phyloP scores from a whole-genome alignment of 2,888 invertebrate genomes.

The Ochlodes sylvanus region DNA sequence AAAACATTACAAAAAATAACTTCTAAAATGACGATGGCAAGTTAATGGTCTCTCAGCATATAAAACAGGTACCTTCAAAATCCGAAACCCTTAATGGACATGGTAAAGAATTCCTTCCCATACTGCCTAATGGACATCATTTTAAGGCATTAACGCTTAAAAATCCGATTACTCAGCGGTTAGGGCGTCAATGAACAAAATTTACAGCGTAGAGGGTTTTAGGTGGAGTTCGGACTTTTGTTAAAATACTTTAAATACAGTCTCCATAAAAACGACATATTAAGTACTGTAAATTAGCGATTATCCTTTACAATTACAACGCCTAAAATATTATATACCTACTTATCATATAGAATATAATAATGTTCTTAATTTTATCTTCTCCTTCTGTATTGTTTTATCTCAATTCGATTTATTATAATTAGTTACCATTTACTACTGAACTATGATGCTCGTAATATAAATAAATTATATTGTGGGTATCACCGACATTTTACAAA shows the following conservation, averaged over 20 bases:
- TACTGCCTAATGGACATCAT: constrained; percentile 67
- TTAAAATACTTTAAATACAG: neutral
- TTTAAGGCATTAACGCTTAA: constrained; percentile 71
- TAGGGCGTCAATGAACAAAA: constrained; percentile 24
- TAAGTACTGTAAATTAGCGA: neutral
- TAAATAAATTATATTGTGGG: too few relatives aligned
- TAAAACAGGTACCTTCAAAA: constrained; percentile 25
- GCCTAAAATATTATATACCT: too few relatives aligned
- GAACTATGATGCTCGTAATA: too few relatives aligned
- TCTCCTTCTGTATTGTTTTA: too few relatives aligned
- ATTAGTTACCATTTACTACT: too few relatives aligned
- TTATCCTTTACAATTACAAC: too few relatives aligned
- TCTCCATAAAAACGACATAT: neutral
- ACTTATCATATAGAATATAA: too few relatives aligned
- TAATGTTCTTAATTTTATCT: too few relatives aligned
- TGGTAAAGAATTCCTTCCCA: constrained; percentile 63
- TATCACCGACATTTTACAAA: too few relatives aligned
- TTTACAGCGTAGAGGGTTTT: constrained; percentile 2
- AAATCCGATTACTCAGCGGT: constrained; percentile 52
- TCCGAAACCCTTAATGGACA: constrained; percentile 52
- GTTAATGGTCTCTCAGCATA: constrained; percentile 23
- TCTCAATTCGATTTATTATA: too few relatives aligned
- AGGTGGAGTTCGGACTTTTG: neutral
- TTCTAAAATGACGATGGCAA: constrained; percentile 10
- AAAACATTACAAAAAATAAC: neutral